These are phyloP conservation scores for Ceryle rudis DNA, from an alignment of 2,797 vertebrate genomes.

Conservation along the genomic window DNA sequence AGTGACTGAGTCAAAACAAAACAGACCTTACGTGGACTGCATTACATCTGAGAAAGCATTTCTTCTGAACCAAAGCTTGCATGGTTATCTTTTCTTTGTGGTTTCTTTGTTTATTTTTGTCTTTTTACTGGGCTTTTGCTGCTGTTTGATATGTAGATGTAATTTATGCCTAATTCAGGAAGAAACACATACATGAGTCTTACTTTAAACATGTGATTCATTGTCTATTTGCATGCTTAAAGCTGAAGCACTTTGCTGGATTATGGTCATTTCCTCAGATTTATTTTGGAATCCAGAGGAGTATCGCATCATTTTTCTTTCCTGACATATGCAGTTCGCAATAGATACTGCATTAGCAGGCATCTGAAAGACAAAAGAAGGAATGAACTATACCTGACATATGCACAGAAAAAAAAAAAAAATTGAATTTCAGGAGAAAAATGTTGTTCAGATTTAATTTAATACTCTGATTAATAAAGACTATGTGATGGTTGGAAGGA, in stretches of 20 bases:
- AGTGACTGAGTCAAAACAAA: slow-evolving; percentile 58
- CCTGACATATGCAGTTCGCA: background rate
- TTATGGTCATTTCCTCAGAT: background rate
- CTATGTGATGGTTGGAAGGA: slow-evolving; percentile 33
- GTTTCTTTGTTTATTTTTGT: background rate
- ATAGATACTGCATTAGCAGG: slow-evolving; percentile 10
- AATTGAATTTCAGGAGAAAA: slow-evolving; percentile 19
- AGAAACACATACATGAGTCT: background rate
- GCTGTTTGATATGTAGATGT: background rate
- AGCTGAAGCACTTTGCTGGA: slow-evolving; percentile 21
- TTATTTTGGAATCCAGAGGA: slow-evolving; percentile 24
- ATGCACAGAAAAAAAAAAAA: background rate
- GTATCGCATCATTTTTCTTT: background rate
- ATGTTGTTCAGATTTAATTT: slow-evolving; percentile 59
- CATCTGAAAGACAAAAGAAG: background rate
- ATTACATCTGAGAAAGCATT: slow-evolving; percentile 32
- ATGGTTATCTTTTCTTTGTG: slow-evolving; percentile 3
- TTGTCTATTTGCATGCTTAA: slow-evolving; percentile 21
- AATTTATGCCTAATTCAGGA: slow-evolving; percentile 32
- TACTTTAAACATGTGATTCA: slow-evolving; percentile 28
- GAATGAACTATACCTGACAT: background rate
- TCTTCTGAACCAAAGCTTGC: slow-evolving; percentile 66
- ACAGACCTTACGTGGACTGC: slow-evolving; percentile 25
- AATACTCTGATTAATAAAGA: slow-evolving; percentile 74
- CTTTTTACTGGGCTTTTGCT: slow-evolving; percentile 35